Base-by-base conservation (phyloP, 2,888 invertebrate genomes). In the Toxonevra muliebris region DNA sequence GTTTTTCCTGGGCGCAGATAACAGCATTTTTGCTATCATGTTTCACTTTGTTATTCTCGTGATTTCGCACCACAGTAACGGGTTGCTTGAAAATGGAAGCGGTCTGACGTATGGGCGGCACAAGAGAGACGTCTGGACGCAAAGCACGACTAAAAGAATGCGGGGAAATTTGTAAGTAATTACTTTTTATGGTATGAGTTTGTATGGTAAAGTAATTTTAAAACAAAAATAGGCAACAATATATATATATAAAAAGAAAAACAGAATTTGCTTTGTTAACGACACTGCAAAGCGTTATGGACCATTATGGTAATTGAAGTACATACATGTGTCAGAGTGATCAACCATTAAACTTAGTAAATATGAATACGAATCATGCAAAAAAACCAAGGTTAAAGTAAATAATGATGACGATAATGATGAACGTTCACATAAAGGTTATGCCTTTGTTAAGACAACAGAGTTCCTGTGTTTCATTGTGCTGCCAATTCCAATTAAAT, bases 41-140 rank as follows among this genome's bases (percentile, higher is more conserved):
- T 85, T 95, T 95, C 13, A 95, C 94, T 87, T 94, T 93, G 80
- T 94, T 93, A 78, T 95, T 93, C 81, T 96, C 94, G 83, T 94
- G 95, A 41, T 94, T 96, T 83, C 95, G 94, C 78, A 96, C 91
- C 7, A 98, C 94, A 1, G 98, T 98, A 0, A 99, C 98, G 0
- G 98, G 98, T 83, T 99, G 98, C 82, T 98, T 98, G 85, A 98
- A 98, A 80, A 99, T 98, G 2, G 97, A 97, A 0, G 98, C 97
- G 0, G 98, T 98, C 87, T 98, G 98, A 55, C 98, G 89, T 71
- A 98, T 97, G 1, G 98, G 98, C 59, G 97, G 94, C 63, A 96
- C 93, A 72, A 98, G 85, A 12, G 95, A 94, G 11, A 95, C 92
- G 86, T 98, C 98, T 73, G 92, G 93, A 69, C 95, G 88, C 12